Base-by-base conservation (phyloP, 1,140 invertebrate species). In the Panulirus ornatus region DNA sequence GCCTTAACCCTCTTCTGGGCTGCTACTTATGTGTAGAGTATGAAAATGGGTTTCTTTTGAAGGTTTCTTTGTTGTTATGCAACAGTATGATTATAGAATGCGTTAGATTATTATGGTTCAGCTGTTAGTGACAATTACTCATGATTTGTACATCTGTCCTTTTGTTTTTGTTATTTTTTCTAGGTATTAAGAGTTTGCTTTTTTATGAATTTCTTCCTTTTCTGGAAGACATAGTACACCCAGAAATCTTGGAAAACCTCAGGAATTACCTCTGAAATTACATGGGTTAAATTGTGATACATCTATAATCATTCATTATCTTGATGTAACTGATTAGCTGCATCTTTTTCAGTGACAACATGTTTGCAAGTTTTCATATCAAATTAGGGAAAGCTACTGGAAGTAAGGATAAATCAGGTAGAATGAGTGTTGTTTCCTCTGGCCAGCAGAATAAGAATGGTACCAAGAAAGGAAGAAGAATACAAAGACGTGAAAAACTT, bases 311-410 rank as follows among this genome's bases (percentile, higher is more conserved):
- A 34, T 11, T 2, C 36, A 34, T 2, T 8, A 71, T 38, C 36
- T 3, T 71, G 8, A 9, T 6, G 30, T 75, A 19, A 5, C 36
- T 75, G 14, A 27, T 40, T 38, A 66, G 22, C 63, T 75, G 11
- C 51, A 27, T 51, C 16, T 79, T 51, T 51, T 51, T 27, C 42
- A 51, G 76, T 51, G 42, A 42, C 6, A 79, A 79, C n/a, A 79
- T 79, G 42, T 79, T 79, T 79, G 76, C 76, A 27, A 42, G 76
- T 79, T 47, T 79, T 2, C 76, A 79, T 19, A 79, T 79, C 27
- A 79, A 79, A 44, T 11, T 79, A 44, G 76, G 44, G 22, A 27
- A 79, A 51, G n/a, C 76, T 2, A 22, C 76, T 44, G 11, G 5
- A 19, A 42, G n/a, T 42, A 30, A 27, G n/a, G 42, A 47, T 79